phyloP scores from a whole-genome alignment of 2,113 vertebrate species.

The Ciconia maguari region DNA sequence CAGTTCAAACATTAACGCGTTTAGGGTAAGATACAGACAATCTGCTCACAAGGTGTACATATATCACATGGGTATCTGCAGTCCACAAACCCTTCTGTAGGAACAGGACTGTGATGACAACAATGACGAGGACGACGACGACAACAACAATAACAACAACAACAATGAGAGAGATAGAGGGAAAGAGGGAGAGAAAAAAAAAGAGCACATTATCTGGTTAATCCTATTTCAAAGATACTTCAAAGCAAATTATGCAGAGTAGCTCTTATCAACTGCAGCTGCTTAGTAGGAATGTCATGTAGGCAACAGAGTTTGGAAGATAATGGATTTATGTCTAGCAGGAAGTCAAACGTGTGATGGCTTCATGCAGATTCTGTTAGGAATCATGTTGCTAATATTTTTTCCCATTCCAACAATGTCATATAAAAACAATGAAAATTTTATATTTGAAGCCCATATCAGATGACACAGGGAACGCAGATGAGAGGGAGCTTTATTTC shows the following conservation, averaged over 20 bases:
- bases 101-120: neutral
- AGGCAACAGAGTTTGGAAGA: constrained; percentile 51
- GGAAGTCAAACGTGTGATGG: constrained; percentile 66
- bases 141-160: accelerated
- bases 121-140: neutral
- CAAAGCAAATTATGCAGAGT: constrained; percentile 55
- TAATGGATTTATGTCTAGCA: constrained; percentile 67
- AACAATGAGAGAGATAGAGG: neutral
- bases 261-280: constrained; percentile 68
- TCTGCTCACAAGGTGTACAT: neutral
- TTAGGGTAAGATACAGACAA: neutral
- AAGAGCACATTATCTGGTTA: neutral
- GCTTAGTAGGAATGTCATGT: constrained; percentile 55
- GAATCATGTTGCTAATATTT: constrained; percentile 63
- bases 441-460: constrained; percentile 42
- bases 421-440: constrained; percentile 50
- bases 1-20: neutral
- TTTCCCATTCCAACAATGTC: constrained; percentile 23
- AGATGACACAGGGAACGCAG: constrained; percentile 21
- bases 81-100: neutral
- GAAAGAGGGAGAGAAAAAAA: neutral
- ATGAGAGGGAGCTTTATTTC: constrained; percentile 65
- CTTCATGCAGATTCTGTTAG: constrained; percentile 65
- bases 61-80: neutral
- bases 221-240: constrained; percentile 50